Evolutionary conservation across 2,797 vertebrate genomes (phyloP), one percentile per base, ranked within the genome.

Genomic region (Sebastes paucispinis): DNA sequence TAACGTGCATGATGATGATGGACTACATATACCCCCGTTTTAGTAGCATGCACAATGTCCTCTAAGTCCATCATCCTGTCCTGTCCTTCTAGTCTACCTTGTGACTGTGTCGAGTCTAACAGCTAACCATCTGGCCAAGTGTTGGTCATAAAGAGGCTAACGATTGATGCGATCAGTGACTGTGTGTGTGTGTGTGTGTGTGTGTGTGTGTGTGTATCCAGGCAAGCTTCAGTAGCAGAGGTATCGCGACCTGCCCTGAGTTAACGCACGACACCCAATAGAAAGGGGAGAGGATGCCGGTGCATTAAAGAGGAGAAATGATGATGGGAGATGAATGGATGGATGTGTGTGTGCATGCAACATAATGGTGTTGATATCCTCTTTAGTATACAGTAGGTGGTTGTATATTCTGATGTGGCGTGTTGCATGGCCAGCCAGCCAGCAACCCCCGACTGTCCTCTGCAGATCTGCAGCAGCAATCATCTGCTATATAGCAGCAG

Each of bases 391-490:
- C 20, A 24, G 31, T 20, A 55, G 16, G 12, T 39, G 39, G 20
- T 25, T 32, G 13, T 10, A 64, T 9, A 64, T 22, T 11, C 31
- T 7, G 60, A 13, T 52, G n/a, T 69, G 36, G 27, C 25, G 7
- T 27, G 62, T 36, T 36, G 55, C 58, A 69, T 70, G 50, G 43
- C 69, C 63, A 73, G 36, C 36, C 36, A 43, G 36, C 68, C 80
- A 54, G 58, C 70, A 74, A 66, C 66, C 81, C 78, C 80, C 65
- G 82, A 57, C 82, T 84, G 84, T 84, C 77, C 82, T 85, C 83
- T 80, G 69, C 66, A 77, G 62, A 88, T 85, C 78, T 88, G 89
- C 90, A 92, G 85, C 82, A 77, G 85, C 82, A 77, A 85, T 92
- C 77, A 81, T 90, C 82, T 83, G 80, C 80, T 59, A 63, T 79